Evolutionary conservation across 1,140 invertebrate genomes (phyloP).

Genomic region (Lordiphosa clarofinis): DNA sequence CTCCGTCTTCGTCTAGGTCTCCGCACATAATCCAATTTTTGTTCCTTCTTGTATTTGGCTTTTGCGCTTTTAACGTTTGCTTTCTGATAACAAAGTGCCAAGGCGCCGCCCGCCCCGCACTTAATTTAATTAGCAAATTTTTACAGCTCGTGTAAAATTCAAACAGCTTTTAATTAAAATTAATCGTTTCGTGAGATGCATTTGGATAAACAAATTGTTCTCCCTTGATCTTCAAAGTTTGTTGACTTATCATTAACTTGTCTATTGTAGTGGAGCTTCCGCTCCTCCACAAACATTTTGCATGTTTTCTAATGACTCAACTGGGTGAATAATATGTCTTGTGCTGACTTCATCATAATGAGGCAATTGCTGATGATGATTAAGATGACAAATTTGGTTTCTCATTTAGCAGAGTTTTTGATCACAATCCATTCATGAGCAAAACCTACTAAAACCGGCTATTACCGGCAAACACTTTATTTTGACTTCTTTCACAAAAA

Average conservation of each 20-base stretch:
- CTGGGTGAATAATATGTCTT: too few species aligned
- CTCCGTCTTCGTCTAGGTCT: conserved; percentile 19
- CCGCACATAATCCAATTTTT: conserved; percentile 71
- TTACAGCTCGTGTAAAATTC: conserved; percentile 61
- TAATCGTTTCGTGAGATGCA: conserved; percentile 51
- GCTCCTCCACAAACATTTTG: too few species aligned
- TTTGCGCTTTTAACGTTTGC: conserved; percentile 48
- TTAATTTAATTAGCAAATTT: conserved; percentile 65
- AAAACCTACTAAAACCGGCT: conserved; percentile 30
- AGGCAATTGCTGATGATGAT: too few species aligned
- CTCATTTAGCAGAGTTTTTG: too few species aligned
- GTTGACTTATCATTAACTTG: conserved; percentile 21
- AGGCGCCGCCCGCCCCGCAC: conserved; percentile 15
- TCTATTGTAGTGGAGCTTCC: too few species aligned
- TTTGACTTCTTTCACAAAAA: not conserved
- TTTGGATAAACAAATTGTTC: conserved; percentile 13
- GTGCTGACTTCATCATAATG: too few species aligned
- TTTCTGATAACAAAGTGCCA: conserved; percentile 57
- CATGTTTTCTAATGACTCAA: too few species aligned
- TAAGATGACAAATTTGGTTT: too few species aligned
- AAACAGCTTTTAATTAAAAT: conserved; percentile 72
- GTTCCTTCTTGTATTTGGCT: conserved; percentile 40
- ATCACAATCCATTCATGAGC: conserved; percentile 29
- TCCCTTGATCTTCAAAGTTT: conserved; percentile 41
- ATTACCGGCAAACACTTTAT: conserved; percentile 30